Percentiles rank a stretch among this genome's conserved stretches.
phyloP scores from a whole-genome alignment of 1,140 invertebrate species.

The Glomeris maerens region DNA sequence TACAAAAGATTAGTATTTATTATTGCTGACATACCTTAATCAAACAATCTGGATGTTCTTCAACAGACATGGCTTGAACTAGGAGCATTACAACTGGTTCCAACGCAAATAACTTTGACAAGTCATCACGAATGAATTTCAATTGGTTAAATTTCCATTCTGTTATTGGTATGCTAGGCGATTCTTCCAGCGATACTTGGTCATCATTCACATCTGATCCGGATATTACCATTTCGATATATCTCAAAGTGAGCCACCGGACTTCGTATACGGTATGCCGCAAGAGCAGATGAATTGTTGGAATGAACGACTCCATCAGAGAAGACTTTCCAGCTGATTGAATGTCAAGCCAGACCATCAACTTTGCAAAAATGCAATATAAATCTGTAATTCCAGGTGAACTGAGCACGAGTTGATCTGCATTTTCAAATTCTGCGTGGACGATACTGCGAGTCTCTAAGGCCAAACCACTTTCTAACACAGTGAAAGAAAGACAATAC shows the following conservation, averaged over 20 bases:
- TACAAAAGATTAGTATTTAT: neutral
- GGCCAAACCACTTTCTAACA: neutral
- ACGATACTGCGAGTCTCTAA: neutral
- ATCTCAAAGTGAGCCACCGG: neutral
- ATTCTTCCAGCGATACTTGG: no score
- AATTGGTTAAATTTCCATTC: conserved; percentile 1
- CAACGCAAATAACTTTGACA: no score
- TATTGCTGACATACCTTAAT: neutral
- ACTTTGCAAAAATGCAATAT: neutral
- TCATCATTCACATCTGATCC: no score
- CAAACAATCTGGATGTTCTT: conserved; percentile 3
- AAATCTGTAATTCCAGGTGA: neutral
- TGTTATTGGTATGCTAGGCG: neutral
- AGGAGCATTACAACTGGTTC: no score
- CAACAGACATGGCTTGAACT: no score
- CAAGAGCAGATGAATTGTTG: no score
- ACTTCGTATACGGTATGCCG: neutral
- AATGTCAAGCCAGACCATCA: no score
- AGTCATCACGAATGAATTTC: no score
- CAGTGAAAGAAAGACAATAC: neutral
- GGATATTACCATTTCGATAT: no score
- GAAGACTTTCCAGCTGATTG: no score
- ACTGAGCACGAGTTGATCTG: neutral
- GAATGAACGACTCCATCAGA: no score
- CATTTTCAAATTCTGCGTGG: conserved; percentile 2